Evolutionary conservation across 2,888 invertebrate species (phyloP).

Genomic region (Drosophila lutescens): DNA sequence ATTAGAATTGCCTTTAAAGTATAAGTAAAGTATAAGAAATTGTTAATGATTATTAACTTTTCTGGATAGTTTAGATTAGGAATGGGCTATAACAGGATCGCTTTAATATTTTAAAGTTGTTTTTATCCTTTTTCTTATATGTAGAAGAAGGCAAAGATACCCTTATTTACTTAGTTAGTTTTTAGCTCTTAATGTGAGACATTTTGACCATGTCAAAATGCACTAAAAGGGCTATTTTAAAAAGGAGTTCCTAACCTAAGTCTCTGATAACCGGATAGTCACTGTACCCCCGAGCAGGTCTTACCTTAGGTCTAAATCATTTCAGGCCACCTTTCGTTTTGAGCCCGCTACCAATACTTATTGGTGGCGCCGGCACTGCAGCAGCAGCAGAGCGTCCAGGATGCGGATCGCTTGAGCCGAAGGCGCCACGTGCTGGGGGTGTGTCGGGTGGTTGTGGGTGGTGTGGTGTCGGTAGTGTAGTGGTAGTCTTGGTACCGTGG

Average conservation of each 20-base stretch:
- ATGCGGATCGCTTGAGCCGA: slow-evolving; percentile 30
- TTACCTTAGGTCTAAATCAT: slow-evolving; percentile 65
- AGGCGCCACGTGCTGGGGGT: slow-evolving; percentile 29
- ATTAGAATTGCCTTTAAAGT: too few relatives aligned
- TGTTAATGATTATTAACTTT: too few relatives aligned
- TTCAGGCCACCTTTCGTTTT: slow-evolving; percentile 44
- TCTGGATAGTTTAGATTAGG: too few relatives aligned
- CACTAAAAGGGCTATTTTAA: not conserved
- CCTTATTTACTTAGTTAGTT: not conserved
- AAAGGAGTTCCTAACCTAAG: not conserved
- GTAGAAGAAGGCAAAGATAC: not conserved
- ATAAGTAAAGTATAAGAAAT: too few relatives aligned
- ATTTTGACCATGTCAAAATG: slow-evolving; percentile 7
- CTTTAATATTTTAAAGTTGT: too few relatives aligned
- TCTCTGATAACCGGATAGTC: not conserved
- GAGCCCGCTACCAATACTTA: slow-evolving; percentile 68
- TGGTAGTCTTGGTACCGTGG: slow-evolving; percentile 50
- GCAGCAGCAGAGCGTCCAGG: slow-evolving; percentile 72
- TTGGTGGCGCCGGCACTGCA: slow-evolving; percentile 51
- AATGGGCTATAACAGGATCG: too few relatives aligned
- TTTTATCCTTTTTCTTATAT: not conserved
- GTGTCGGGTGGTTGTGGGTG: slow-evolving; percentile 16
- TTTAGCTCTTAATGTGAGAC: not conserved
- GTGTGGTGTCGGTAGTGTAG: slow-evolving; percentile 45
- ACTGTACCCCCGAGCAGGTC: slow-evolving; percentile 19